Base-by-base conservation (phyloP, 1,140 invertebrate genomes). In the Drosophila insularis region DNA sequence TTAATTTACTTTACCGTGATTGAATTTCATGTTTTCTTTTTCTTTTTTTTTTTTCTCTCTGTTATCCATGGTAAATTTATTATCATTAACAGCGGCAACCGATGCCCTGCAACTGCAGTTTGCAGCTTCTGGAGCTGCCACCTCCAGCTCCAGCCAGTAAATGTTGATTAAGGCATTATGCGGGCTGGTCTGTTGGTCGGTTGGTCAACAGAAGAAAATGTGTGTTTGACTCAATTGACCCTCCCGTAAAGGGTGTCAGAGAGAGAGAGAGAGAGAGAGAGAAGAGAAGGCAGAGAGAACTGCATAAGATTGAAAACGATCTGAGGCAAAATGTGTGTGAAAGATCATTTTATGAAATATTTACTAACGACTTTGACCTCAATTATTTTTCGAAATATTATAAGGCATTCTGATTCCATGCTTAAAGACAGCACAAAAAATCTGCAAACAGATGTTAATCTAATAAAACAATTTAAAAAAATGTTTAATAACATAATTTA, bases 91-190 rank as follows among this genome's bases (percentile, higher is more conserved):
- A 50, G 21, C 27, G 17, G 2, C 21, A 87, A 71, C 68, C 43
- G 21, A 17, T 50, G 43, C 19, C 17, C 43, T 50, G 43, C 17
- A 50, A 19, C 7, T 13, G 4, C 60, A 19, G 21, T 23, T 23
- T 19, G 4, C 23, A 11, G 14, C 27, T 21, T 17, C 10, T 14
- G 11, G 13, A n/a, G 21, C 63, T 46, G 23, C 43, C 10, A 31
- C 31, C 19, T 59, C 32, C 63, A 66, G 46, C 56, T 56, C 55
- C 35, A 61, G 31, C 61, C 79, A 5, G 82, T 81, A 76, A 87
- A 66, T 77, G 82, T 69, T 89, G 77, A 89, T 89, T 87, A 87
- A 87, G 75, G 71, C 79, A 87, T 82, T 87, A 87, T 87, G 80
- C 84, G 82, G 82, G 82, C 40, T 54, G 82, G 82, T 79, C 40